Conservation (phyloP, 2,888 invertebrate genomes). For the Branchipolynoe longqiensis region DNA sequence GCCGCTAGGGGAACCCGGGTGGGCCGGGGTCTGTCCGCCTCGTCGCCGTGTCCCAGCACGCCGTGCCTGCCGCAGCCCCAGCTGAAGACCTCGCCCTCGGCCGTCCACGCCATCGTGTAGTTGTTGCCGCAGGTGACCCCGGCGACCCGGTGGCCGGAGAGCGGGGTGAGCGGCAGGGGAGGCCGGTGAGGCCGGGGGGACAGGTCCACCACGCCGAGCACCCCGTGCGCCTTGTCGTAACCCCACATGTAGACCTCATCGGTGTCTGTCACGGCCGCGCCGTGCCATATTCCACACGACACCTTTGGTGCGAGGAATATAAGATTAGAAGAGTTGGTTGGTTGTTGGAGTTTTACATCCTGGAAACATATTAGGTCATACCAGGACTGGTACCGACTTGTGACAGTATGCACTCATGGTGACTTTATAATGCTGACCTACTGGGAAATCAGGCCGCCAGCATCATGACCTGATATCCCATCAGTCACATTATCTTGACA, state of each 20-base stretch:
- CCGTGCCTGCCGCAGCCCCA: constrained; percentile 73
- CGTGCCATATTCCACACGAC: constrained; percentile 75
- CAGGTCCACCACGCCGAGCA: constrained; percentile 60
- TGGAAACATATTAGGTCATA: too few species aligned
- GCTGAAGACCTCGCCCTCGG: constrained; percentile 69
- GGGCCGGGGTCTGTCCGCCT: constrained; percentile 65
- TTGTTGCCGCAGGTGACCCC: constrained; percentile 73
- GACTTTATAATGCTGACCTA: too few species aligned
- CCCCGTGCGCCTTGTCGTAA: constrained; percentile 69
- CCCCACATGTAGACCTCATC: constrained; percentile 72
- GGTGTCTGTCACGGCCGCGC: constrained; percentile 68
- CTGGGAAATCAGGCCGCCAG: too few species aligned
- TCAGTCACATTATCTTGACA: too few species aligned
- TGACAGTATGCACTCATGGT: too few species aligned
- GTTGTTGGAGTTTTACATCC: too few species aligned
- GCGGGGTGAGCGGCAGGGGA: constrained; percentile 62
- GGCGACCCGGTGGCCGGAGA: constrained; percentile 62
- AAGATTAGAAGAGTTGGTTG: not conserved
- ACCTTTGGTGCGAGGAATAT: constrained; percentile 68
- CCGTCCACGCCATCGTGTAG: constrained; percentile 71
- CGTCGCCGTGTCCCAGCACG: constrained; percentile 71
- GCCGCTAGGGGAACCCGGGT: constrained; percentile 59
- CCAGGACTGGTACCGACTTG: too few species aligned
- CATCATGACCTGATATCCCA: too few species aligned
- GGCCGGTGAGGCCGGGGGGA: constrained; percentile 19